Base-by-base conservation (phyloP, 2,888 invertebrate species). In the Diaprepes abbreviatus region DNA sequence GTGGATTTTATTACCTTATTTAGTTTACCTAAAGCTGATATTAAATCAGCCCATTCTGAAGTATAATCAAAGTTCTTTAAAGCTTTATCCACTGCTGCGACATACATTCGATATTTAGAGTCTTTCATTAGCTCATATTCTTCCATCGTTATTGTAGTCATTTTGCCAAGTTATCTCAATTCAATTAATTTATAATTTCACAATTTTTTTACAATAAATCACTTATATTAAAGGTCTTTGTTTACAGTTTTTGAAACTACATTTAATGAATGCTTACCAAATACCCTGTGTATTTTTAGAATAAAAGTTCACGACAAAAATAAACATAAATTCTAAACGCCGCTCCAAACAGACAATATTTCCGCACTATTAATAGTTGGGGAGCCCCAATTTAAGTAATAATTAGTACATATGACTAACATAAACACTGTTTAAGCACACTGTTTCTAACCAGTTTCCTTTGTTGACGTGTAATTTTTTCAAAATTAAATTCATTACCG, bases 11-110 rank as follows among this genome's bases (percentile, higher is more conserved):
- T 75, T 85, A 94, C 95, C 89, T 96, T 96, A 83, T 94, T 94
- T 33, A 96, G 87, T 85, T 96, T 96, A 55, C 93, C 94, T 31
- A 97, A 85, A 3, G 95, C 95, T 62, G 94, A 92, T 79, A 97
- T 96, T 58, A 96, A 87, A 85, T 97, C 96, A 64, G 96, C 94
- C 96, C 96, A 96, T 88, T 96, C 96, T 77, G 93, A 93, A n/a
- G 95, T 94, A 81, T 93, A 93, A 80, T 97, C 96, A 85, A 96
- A 97, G 83, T 91, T 93, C 81, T 93, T 94, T 72, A 96, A 85
- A 12, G 94, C 94, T 83, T 94, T 95, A 82, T 96, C 96, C 60
- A 96, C 91, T 72, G 92, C 90, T 45, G 90, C 89, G 74, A 92
- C 92, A 83, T 93, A 92, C 87, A 91, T 89, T 76, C 93, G 88